Evolutionary conservation across 2,797 vertebrate genomes (phyloP).

Genomic region (Sarcophilus harrisii): DNA sequence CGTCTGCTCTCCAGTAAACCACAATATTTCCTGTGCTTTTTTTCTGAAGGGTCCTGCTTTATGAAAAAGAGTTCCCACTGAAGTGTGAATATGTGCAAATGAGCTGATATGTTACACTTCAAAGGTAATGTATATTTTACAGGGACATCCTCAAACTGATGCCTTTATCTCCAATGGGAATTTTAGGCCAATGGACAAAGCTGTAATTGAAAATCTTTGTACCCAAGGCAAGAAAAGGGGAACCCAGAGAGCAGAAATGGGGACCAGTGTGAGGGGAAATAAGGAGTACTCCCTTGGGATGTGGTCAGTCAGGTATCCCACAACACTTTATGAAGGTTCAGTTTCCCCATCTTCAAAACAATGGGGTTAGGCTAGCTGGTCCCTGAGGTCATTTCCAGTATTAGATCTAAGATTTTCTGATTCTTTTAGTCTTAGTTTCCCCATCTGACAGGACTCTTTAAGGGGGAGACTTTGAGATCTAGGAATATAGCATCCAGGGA

Average conservation of each 20-base stretch:
- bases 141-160: neutral
- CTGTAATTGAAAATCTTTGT: neutral
- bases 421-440: too few species aligned
- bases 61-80: neutral
- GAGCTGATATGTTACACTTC: neutral
- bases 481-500: neutral
- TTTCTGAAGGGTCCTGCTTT: neutral
- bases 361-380: too few species aligned
- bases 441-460: neutral
- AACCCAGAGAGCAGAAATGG: neutral
- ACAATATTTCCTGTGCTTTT: neutral
- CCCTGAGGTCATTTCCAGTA: too few species aligned
- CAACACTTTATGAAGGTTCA: too few species aligned
- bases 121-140: neutral
- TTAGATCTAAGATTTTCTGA: too few species aligned
- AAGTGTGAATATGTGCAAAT: neutral
- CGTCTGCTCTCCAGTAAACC: neutral
- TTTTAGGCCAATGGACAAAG: neutral
- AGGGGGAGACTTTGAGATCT: neutral
- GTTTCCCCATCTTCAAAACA: too few species aligned
- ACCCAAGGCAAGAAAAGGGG: neutral
- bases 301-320: neutral
- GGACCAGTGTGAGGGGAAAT: neutral
- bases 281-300: neutral
- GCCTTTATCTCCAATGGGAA: neutral